phyloP scores from a whole-genome alignment of 53 echinoderm and acorn worm genomes.

The Hippasteria phrygiana region DNA sequence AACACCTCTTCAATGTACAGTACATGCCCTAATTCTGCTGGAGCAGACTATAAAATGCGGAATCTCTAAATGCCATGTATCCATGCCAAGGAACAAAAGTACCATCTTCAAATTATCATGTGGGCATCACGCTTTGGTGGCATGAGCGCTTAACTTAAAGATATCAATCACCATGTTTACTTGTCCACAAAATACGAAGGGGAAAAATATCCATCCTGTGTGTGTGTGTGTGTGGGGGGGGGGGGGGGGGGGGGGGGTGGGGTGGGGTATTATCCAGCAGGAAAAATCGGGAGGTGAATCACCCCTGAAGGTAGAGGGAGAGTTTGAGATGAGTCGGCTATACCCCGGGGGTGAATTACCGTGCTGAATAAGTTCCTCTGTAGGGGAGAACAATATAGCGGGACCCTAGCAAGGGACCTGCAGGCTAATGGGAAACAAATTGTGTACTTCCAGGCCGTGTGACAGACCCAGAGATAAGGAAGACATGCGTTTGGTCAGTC shows the following conservation, averaged over 20 bases:
- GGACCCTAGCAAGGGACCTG: background rate
- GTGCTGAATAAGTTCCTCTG: constrained; percentile 49
- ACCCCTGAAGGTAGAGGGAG: constrained; percentile 42
- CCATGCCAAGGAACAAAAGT: background rate
- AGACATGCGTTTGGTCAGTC: background rate
- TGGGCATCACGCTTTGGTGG: background rate
- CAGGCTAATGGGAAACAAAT: constrained; percentile 21
- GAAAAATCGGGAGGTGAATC: constrained; percentile 51
- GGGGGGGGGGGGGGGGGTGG: background rate
- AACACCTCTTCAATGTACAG: no score
- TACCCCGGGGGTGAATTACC: constrained; percentile 29
- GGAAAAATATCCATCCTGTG: background rate
- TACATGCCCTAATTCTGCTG: no score
- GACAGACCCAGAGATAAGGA: background rate
- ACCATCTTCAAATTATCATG: background rate
- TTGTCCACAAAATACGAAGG: background rate
- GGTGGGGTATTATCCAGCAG: background rate
- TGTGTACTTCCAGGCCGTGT: constrained; percentile 40
- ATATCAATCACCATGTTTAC: constrained; percentile 34
- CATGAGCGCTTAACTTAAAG: background rate
- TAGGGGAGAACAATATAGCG: constrained; percentile 28
- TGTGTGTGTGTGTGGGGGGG: no score
- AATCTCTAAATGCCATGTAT: no score
- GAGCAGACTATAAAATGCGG: no score
- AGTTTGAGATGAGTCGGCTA: background rate